Base-by-base conservation (phyloP, 2,113 vertebrate genomes). In the Microtus pennsylvanicus region DNA sequence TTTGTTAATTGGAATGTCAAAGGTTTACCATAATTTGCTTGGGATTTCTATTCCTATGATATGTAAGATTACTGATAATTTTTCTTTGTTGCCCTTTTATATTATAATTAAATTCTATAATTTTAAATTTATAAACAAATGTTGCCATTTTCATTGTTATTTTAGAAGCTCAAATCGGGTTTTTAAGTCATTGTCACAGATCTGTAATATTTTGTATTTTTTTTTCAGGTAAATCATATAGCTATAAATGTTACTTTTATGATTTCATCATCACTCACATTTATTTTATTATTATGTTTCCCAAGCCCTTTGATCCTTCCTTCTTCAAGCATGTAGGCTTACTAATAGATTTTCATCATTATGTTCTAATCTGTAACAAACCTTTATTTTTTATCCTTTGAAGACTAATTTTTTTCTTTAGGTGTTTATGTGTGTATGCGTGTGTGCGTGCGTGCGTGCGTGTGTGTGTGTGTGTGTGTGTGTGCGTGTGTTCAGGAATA, bases 91-190 rank as follows among this genome's bases (percentile, higher is more conserved):
- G 3, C 50, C 30, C n/a, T 24, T 42, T 12, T 22, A 14, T 80
- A 28, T 14, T 83, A 0, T n/a, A 55, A 74, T 21, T 35, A 1
- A 0, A 77, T 26, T 2, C 3, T 38, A 28, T 11, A 4, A 12
- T 22, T 38, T 35, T 45, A 55, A 28, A 9, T 45, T 55, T 30
- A 35, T 63, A 11, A 24, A 72, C 12, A 72, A 35, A 35, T 30
- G 17, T 21, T 85, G 4, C 69, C 4, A 30, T 42, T 50, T 19
- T 82, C 10, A 2, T 82, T 65, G n/a, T 42, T 16, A 13, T 45
- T 50, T 61, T 33, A 70, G 17, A 78, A 33, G 14, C 72, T 78
- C 16, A 50, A 3, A 42, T 52, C 74, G 8, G 4, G 10, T 88
- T 17, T 58, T 45, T 10, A 42, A 65, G 24, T 85, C 33, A 47